Conservation (phyloP, 1,140 invertebrate genomes). For the Pemphigus obesinymphae region DNA sequence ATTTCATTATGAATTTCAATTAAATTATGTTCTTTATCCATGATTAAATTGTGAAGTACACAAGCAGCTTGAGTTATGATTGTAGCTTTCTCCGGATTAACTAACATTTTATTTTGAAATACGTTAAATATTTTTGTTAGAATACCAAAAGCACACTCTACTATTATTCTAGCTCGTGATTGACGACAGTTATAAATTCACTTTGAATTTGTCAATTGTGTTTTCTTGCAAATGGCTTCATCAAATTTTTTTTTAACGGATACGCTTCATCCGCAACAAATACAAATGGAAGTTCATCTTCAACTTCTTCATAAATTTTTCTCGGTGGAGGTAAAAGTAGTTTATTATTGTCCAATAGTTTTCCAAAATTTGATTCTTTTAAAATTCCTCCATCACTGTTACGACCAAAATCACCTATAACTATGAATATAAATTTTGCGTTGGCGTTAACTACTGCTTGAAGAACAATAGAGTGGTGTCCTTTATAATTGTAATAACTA, state of each 20-base stretch:
- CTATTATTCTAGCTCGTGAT: not conserved
- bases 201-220: not conserved
- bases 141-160: not conserved
- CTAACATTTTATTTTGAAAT: not conserved
- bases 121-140: not conserved
- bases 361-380: not conserved
- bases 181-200: not conserved
- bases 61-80: not conserved
- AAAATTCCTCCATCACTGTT: not conserved
- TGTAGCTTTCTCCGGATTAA: not conserved
- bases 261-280: not conserved
- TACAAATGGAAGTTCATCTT: not conserved
- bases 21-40: not conserved
- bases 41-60: not conserved
- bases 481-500: not conserved
- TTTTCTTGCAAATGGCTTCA: not conserved
- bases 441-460: not conserved
- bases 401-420: not conserved
- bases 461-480: not conserved
- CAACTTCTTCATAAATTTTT: not conserved
- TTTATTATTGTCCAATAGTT: not conserved
- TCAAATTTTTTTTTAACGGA: not conserved
- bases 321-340: not conserved
- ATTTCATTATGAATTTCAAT: not conserved
- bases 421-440: not conserved